Percentiles rank a stretch among this genome's conserved stretches.
Conservation (phyloP, 2,888 invertebrate species). For the Drosophila maculinotata region DNA sequence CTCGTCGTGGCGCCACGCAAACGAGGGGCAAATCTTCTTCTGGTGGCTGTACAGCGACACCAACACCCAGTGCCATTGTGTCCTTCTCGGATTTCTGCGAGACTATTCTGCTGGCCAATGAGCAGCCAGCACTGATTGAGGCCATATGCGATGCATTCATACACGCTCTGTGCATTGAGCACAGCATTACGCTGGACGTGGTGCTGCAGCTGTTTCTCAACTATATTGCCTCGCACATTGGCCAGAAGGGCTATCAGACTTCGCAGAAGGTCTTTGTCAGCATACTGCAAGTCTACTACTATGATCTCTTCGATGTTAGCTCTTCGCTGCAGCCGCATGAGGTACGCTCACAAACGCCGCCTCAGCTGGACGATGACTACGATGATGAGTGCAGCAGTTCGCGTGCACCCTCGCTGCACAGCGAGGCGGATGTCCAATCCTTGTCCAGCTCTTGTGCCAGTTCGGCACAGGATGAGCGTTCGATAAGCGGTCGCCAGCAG, state of each 20-base stretch:
- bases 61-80: conserved; percentile 64
- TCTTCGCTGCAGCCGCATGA: conserved; percentile 71
- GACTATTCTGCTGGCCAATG: conserved; percentile 80
- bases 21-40: conserved; percentile 29
- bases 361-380: conserved; percentile 73
- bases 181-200: conserved; percentile 81
- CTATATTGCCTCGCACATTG: conserved; percentile 89
- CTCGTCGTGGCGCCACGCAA: conserved; percentile 33
- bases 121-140: conserved; percentile 79
- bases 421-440: conserved; percentile 80
- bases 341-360: conserved; percentile 77
- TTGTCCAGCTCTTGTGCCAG: conserved; percentile 79
- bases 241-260: conserved; percentile 86
- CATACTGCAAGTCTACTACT: conserved; percentile 86
- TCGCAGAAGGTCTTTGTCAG: conserved; percentile 86
- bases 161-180: conserved; percentile 83
- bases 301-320: conserved; percentile 83
- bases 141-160: conserved; percentile 84
- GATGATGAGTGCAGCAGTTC: conserved; percentile 77
- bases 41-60: conserved; percentile 13
- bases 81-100: conserved; percentile 84
- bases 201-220: conserved; percentile 87
- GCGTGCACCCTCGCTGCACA: conserved; percentile 75
- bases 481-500: conserved; percentile 65
- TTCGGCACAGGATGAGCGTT: conserved; percentile 76